Evolutionary conservation across 2,797 vertebrate species (phyloP).

Genomic region (Amblyopsis hoosieri): DNA sequence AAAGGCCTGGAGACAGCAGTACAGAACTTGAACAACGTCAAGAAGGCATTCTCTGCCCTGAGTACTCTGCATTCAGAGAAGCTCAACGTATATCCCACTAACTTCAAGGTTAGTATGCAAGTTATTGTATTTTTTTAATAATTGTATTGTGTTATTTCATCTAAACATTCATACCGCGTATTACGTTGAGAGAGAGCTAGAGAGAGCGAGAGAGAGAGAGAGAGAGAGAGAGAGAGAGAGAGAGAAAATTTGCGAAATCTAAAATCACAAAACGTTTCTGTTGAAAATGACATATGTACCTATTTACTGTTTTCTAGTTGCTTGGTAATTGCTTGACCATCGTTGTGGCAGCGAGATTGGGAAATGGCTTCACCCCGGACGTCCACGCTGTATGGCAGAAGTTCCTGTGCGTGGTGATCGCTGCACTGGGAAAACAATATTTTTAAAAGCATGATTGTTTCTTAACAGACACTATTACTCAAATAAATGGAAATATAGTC

Average conservation of each 20-base stretch:
- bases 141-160: too few relatives aligned
- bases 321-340: constrained; percentile 73
- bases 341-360: constrained; percentile 60
- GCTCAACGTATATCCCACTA: constrained; percentile 81
- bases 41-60: constrained; percentile 59
- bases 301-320: constrained; percentile 54
- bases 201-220: too few relatives aligned
- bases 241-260: background rate
- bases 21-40: constrained; percentile 79
- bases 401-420: constrained; percentile 65
- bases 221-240: background rate
- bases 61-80: constrained; percentile 75
- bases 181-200: background rate
- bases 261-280: too few relatives aligned
- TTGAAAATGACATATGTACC: too few relatives aligned
- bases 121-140: too few relatives aligned
- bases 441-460: constrained; percentile 47
- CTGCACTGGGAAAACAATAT: constrained; percentile 75
- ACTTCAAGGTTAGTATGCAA: constrained; percentile 66
- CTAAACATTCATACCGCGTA: background rate
- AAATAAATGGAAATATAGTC: too few relatives aligned
- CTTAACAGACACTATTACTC: too few relatives aligned
- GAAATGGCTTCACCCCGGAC: constrained; percentile 63
- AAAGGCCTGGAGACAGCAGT: constrained; percentile 68
- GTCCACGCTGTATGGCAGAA: constrained; percentile 79